A percentile compares a stretch with the other conserved stretches of the same genome.
These are phyloP conservation scores for Agonopterix heracliana DNA, from an alignment of 2,888 invertebrate genomes.

Conservation along the genomic window DNA sequence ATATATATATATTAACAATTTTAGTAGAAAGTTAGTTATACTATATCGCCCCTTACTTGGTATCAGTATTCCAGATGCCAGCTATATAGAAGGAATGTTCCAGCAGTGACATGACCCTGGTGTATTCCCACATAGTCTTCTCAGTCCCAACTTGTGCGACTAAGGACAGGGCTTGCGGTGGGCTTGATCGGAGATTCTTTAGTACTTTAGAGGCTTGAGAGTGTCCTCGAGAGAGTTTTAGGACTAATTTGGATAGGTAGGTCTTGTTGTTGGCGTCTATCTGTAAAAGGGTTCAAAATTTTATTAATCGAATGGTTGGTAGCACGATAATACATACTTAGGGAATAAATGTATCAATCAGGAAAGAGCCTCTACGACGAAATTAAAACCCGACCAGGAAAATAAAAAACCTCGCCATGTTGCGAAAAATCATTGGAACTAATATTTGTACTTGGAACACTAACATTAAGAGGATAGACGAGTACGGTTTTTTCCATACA, in stretches of 20 bases:
- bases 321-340: too few species aligned
- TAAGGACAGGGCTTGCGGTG: constrained; percentile 58
- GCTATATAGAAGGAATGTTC: constrained; percentile 68
- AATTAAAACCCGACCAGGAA: too few species aligned
- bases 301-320: neutral
- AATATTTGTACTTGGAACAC: too few species aligned
- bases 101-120: constrained; percentile 56
- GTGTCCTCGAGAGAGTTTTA: constrained; percentile 64
- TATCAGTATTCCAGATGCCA: constrained; percentile 62
- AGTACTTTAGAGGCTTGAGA: constrained; percentile 60
- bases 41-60: constrained; percentile 33
- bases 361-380: too few species aligned
- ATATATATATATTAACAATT: too few species aligned
- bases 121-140: constrained; percentile 71
- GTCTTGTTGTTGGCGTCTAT: constrained; percentile 70
- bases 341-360: too few species aligned
- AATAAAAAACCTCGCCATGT: too few species aligned
- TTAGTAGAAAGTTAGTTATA: too few species aligned
- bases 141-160: constrained; percentile 63
- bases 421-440: too few species aligned
- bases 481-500: too few species aligned
- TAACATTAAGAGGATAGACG: too few species aligned
- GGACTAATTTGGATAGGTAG: constrained; percentile 57
- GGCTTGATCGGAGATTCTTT: constrained; percentile 52
- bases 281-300: constrained; percentile 29